phyloP scores from a whole-genome alignment of 1,140 invertebrate genomes.

The Arion vulgaris region DNA sequence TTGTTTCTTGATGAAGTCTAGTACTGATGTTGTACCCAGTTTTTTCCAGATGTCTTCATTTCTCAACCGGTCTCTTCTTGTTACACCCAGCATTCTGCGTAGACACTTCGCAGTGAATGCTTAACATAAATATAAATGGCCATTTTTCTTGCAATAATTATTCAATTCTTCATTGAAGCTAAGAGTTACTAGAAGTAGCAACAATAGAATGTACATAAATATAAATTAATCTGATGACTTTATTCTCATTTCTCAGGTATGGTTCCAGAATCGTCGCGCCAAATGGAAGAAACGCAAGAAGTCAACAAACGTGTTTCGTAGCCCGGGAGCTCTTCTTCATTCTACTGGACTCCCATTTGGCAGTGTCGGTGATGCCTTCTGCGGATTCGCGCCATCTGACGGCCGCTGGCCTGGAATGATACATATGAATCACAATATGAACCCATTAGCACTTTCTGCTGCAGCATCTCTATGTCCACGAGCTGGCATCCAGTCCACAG shows the following conservation, averaged over 20 bases:
- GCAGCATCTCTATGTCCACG: conserved; percentile 50
- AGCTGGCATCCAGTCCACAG: conserved; percentile 48
- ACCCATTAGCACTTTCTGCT: conserved; percentile 59
- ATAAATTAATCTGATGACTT: too few species aligned
- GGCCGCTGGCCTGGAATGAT: conserved; percentile 62
- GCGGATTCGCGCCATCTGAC: conserved; percentile 60
- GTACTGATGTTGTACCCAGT: too few species aligned
- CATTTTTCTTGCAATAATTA: too few species aligned
- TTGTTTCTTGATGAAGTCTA: too few species aligned
- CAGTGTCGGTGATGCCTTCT: conserved; percentile 69
- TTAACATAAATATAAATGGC: too few species aligned
- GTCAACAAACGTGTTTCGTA: conserved; percentile 94
- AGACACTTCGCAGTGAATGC: too few species aligned
- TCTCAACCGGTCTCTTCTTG: too few species aligned
- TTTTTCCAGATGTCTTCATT: too few species aligned
- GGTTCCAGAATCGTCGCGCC: conserved; percentile 64
- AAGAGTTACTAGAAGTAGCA: too few species aligned
- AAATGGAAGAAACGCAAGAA: conserved; percentile 97
- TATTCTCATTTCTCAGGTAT: conserved; percentile 26
- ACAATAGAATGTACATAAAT: too few species aligned
- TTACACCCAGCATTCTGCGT: too few species aligned
- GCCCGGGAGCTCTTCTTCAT: conserved; percentile 86
- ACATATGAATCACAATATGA: conserved; percentile 61
- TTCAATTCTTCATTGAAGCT: too few species aligned
- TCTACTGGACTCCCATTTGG: conserved; percentile 92